phyloP scores from a whole-genome alignment of 2,888 invertebrate species.

The Thysanoteuthis rhombus region DNA sequence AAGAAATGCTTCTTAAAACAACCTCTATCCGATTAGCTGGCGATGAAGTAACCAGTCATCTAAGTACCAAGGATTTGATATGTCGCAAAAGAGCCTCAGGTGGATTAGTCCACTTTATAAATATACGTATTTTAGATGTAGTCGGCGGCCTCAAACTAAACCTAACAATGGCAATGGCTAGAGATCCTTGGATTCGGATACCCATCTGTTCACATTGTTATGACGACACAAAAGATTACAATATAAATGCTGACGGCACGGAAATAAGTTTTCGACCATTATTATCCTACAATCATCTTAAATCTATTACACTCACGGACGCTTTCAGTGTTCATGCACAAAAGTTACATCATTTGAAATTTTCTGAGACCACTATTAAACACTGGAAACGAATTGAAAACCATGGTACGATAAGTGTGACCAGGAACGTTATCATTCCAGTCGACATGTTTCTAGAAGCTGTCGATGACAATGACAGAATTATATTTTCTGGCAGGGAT shows the following conservation, averaged over 20 bases:
- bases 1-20: not conserved
- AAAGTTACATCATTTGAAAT: not conserved
- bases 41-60: not conserved
- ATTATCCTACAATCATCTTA: not conserved
- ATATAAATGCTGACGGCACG: not conserved
- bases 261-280: not conserved
- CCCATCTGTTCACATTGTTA: not conserved
- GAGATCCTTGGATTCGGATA: not conserved
- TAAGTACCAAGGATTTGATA: not conserved
- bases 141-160: not conserved
- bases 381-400: not conserved
- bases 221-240: not conserved
- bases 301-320: not conserved
- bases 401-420: not conserved
- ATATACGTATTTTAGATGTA: not conserved
- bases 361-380: not conserved
- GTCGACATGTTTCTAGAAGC: not conserved
- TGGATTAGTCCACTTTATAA: not conserved
- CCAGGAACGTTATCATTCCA: not conserved
- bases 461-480: not conserved
- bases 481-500: not conserved
- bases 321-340: not conserved
- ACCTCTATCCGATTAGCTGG: not conserved
- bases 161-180: not conserved
- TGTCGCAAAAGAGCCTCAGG: not conserved